phyloP scores from a whole-genome alignment of 2,113 vertebrate species.

The Falcunculus frontatus region DNA sequence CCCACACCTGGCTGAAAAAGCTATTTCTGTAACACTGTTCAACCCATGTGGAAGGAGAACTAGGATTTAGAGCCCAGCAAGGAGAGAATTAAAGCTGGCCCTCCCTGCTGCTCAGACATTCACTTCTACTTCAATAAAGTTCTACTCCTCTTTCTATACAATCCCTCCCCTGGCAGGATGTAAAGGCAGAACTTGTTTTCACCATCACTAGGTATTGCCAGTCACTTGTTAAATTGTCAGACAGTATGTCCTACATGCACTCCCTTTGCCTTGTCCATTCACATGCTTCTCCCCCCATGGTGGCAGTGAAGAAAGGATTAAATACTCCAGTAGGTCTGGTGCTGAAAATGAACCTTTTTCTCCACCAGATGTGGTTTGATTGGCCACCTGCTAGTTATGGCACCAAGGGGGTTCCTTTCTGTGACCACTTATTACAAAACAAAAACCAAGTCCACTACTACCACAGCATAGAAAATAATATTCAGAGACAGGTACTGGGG shows the following conservation, averaged over 20 bases:
- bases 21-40: neutral
- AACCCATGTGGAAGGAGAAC: neutral
- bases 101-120: neutral
- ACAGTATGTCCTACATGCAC: neutral
- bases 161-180: neutral
- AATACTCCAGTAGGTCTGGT: neutral
- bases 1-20: neutral
- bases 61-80: neutral
- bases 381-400: neutral
- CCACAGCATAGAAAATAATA: neutral
- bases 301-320: neutral
- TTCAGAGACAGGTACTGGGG: neutral
- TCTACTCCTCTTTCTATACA: neutral
- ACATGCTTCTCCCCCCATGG: neutral
- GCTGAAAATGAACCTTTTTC: neutral
- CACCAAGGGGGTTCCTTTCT: neutral
- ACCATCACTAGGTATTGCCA: neutral
- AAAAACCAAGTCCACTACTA: neutral
- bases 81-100: neutral
- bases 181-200: neutral
- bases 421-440: neutral
- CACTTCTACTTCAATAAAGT: neutral
- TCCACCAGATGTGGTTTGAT: neutral
- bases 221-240: neutral
- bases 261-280: neutral